phyloP scores from a whole-genome alignment of 2,113 vertebrate species.

The Jaculus jaculus region DNA sequence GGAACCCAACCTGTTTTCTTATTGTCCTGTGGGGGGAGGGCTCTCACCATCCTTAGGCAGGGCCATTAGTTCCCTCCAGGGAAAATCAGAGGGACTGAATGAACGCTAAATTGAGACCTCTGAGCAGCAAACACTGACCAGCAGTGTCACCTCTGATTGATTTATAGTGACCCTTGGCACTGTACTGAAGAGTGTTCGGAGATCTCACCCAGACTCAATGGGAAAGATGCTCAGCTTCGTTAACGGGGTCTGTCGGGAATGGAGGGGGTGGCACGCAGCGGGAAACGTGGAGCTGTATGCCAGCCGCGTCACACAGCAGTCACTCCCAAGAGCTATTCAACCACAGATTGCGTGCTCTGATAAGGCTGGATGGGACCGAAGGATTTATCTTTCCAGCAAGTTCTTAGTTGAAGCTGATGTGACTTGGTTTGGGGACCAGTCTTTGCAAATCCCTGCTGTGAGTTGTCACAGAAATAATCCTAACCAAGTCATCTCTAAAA shows the following conservation, averaged over 20 bases:
- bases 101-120: conserved; percentile 7
- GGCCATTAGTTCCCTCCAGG: neutral
- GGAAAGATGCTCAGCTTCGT: neutral
- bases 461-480: neutral
- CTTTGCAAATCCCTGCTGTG: neutral
- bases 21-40: neutral
- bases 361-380: neutral
- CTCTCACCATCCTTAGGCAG: neutral
- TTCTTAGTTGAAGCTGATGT: neutral
- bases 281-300: neutral
- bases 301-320: neutral
- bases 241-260: neutral
- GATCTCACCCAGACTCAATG: neutral
- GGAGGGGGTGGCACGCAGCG: neutral
- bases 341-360: neutral
- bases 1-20: conserved; percentile 26
- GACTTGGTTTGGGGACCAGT: neutral
- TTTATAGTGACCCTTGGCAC: neutral
- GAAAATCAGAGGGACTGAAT: conserved; percentile 26
- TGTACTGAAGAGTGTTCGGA: neutral
- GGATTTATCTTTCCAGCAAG: neutral
- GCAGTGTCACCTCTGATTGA: neutral
- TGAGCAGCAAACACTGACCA: neutral
- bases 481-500: neutral
- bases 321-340: neutral